phyloP scores from a whole-genome alignment of 1,140 invertebrate species.

The Bombus balteatus region DNA sequence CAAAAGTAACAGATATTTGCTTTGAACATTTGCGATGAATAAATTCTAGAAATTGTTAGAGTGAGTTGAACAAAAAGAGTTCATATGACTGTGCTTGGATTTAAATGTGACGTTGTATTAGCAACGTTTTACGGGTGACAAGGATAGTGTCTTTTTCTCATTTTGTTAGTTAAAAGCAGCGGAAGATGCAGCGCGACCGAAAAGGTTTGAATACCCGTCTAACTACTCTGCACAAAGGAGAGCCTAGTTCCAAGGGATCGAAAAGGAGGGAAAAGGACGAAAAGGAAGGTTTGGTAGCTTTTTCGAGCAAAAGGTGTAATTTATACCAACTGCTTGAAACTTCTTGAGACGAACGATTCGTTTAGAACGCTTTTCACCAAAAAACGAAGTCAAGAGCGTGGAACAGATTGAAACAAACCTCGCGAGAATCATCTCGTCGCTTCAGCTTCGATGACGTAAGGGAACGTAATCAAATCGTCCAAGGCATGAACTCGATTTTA shows the following conservation, averaged over 20 bases:
- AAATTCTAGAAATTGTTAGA: too few species aligned
- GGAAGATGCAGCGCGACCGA: neutral
- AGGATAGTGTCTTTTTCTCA: neutral
- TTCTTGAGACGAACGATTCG: neutral
- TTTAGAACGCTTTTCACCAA: neutral
- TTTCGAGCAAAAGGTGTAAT: neutral
- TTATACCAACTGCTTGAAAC: slow-evolving; percentile 7
- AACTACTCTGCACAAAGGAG: neutral
- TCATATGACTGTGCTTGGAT: too few species aligned
- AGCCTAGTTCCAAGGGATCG: neutral
- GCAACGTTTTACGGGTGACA: neutral
- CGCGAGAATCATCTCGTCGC: neutral
- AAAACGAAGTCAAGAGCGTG: neutral
- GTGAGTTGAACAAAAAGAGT: too few species aligned
- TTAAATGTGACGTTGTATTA: neutral
- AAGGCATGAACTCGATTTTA: neutral
- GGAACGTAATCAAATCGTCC: neutral
- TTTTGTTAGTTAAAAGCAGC: neutral
- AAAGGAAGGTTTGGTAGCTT: too few species aligned
- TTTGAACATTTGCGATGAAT: too few species aligned
- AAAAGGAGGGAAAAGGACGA: too few species aligned
- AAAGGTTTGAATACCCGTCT: neutral
- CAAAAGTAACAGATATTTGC: too few species aligned
- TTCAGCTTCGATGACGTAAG: neutral
- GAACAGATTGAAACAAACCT: neutral